Evolutionary conservation across 2,888 invertebrate species (phyloP).

Genomic region (Oeneis ivallda): DNA sequence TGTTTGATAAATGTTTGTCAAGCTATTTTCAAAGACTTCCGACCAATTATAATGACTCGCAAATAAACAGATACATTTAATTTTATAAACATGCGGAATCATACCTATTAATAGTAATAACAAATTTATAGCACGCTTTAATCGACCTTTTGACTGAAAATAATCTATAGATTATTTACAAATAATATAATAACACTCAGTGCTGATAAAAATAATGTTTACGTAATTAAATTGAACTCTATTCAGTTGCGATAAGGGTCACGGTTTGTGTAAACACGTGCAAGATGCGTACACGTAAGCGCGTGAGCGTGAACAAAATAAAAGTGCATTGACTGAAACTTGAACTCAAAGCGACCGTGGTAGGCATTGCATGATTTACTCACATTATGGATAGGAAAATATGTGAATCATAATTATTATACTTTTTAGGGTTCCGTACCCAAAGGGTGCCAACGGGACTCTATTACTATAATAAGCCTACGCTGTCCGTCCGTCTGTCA

Average conservation of each 20-base stretch:
- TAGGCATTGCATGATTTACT: conserved; percentile 5
- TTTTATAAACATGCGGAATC: conserved; percentile 14
- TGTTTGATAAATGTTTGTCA: not conserved
- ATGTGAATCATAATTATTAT: not conserved
- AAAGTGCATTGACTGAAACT: conserved; percentile 40
- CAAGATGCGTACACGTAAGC: conserved; percentile 14
- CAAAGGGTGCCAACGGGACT: too few species aligned
- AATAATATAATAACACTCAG: conserved; percentile 35
- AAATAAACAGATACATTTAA: not conserved
- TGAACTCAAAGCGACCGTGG: conserved; percentile 29
- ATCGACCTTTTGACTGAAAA: conserved; percentile 40
- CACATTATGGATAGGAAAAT: not conserved
- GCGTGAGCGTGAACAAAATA: conserved; percentile 31
- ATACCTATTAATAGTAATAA: conserved; percentile 11
- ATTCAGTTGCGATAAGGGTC: conserved; percentile 18
- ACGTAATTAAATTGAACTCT: conserved; percentile 24
- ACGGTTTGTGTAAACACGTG: not conserved
- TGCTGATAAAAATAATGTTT: conserved; percentile 27
- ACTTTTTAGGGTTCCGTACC: too few species aligned
- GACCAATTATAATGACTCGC: not conserved
- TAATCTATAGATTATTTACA: conserved; percentile 38
- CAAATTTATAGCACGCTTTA: conserved; percentile 25
- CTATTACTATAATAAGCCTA: too few species aligned
- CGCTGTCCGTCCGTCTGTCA: too few species aligned
- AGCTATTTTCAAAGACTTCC: conserved; percentile 1